These are phyloP conservation scores for Papilio helenus DNA, from an alignment of 1,140 invertebrate genomes.

Conservation along the genomic window DNA sequence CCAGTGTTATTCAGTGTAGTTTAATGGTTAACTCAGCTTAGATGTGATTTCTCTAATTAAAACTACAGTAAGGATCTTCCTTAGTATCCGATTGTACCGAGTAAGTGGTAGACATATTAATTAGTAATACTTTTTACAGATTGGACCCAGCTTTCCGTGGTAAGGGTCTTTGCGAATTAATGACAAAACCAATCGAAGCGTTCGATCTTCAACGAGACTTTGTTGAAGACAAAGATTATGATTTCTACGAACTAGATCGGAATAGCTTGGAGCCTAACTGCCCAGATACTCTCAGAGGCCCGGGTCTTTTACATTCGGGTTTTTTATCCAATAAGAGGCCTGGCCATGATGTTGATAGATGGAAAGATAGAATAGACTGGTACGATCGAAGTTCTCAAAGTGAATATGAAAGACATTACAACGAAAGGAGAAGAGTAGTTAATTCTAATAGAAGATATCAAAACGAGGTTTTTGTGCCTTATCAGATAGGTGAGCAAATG, in stretches of 20 bases:
- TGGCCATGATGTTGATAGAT: constrained; percentile 46
- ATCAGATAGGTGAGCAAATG: constrained; percentile 71
- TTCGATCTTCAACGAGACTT: constrained; percentile 86
- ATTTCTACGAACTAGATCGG: constrained; percentile 89
- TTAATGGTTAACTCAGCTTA: neutral
- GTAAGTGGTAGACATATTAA: neutral
- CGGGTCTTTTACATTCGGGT: constrained; percentile 71
- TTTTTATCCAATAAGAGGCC: constrained; percentile 68
- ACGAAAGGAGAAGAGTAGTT: constrained; percentile 53
- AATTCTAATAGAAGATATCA: constrained; percentile 61
- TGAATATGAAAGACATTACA: constrained; percentile 53
- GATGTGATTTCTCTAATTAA: neutral
- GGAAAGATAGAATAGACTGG: constrained; percentile 59
- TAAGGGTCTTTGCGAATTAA: constrained; percentile 88
- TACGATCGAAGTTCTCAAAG: constrained; percentile 49
- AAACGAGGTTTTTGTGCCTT: constrained; percentile 71
- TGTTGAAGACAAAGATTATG: constrained; percentile 87
- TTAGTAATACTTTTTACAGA: constrained; percentile 66
- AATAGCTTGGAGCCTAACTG: constrained; percentile 82
- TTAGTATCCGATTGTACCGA: no score
- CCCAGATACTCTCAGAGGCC: constrained; percentile 65
- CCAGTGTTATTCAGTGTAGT: neutral
- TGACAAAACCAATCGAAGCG: constrained; percentile 86
- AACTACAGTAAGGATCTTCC: neutral
- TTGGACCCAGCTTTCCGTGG: constrained; percentile 85